phyloP scores from a whole-genome alignment of 2,888 invertebrate species.

The Pharmacophagus antenor region DNA sequence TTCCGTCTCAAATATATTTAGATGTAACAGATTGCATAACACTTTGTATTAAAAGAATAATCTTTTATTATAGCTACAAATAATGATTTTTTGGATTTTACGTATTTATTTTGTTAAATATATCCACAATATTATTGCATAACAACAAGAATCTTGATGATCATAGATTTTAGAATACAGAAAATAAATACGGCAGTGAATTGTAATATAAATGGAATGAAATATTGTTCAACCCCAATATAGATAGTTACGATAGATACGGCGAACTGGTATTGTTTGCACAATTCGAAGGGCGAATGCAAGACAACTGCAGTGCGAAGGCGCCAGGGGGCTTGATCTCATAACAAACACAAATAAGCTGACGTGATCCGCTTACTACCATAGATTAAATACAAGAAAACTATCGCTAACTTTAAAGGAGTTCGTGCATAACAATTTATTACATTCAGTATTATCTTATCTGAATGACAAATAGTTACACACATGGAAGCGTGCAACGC shows the following conservation, averaged over 20 bases:
- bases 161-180: too few relatives aligned
- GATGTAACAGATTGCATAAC: too few relatives aligned
- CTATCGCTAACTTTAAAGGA: slow-evolving; percentile 34
- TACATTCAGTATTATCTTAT: slow-evolving; percentile 35
- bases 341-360: slow-evolving; percentile 78
- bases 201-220: not conserved
- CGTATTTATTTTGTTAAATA: not conserved
- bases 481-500: slow-evolving; percentile 38
- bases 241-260: slow-evolving; percentile 32
- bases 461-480: slow-evolving; percentile 37
- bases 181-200: not conserved
- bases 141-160: too few relatives aligned
- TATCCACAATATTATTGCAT: not conserved
- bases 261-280: slow-evolving; percentile 50
- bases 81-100: too few relatives aligned
- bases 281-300: slow-evolving; percentile 50
- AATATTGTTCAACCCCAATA: slow-evolving; percentile 15
- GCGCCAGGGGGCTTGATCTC: slow-evolving; percentile 68
- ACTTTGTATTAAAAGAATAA: too few relatives aligned
- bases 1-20: not conserved
- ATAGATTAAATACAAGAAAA: slow-evolving; percentile 61
- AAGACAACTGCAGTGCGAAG: slow-evolving; percentile 49
- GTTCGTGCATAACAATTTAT: slow-evolving; percentile 41
- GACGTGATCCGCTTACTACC: slow-evolving; percentile 78
- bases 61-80: too few relatives aligned